Conservation (phyloP, 2,888 invertebrate genomes). For the Hedya salicella region DNA sequence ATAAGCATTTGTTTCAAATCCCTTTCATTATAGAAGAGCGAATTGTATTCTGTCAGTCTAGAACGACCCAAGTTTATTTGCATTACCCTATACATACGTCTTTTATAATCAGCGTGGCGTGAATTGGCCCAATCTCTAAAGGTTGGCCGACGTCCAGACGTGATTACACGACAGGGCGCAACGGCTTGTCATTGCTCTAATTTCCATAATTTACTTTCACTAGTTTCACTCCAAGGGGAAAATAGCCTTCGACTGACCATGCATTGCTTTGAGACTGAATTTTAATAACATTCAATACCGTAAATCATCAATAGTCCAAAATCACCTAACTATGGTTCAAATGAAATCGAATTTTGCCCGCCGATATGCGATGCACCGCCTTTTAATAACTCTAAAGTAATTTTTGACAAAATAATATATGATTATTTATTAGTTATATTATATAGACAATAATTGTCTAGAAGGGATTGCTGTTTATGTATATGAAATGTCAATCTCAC, state of each 20-base stretch:
- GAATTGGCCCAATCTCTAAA: slow-evolving; percentile 13
- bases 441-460: too few relatives aligned
- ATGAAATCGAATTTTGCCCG: too few relatives aligned
- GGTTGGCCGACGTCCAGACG: slow-evolving; percentile 22
- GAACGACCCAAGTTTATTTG: not conserved
- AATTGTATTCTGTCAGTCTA: not conserved
- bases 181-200: slow-evolving; percentile 25
- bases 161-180: slow-evolving; percentile 18
- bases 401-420: too few relatives aligned
- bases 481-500: too few relatives aligned
- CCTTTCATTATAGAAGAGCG: slow-evolving; percentile 1
- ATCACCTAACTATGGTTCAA: too few relatives aligned
- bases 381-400: too few relatives aligned
- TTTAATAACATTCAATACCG: not conserved
- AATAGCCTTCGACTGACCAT: not conserved
- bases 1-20: slow-evolving; percentile 7
- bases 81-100: not conserved
- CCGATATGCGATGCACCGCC: too few relatives aligned
- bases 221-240: not conserved
- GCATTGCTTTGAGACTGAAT: not conserved
- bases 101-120: slow-evolving; percentile 6
- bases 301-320: too few relatives aligned
- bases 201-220: slow-evolving; percentile 20
- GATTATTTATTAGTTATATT: too few relatives aligned
- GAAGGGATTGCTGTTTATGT: too few relatives aligned